A percentile compares a stretch with the other conserved stretches of the same genome.
phyloP scores from a whole-genome alignment of 2,113 vertebrate species.

The Gallinago media region DNA sequence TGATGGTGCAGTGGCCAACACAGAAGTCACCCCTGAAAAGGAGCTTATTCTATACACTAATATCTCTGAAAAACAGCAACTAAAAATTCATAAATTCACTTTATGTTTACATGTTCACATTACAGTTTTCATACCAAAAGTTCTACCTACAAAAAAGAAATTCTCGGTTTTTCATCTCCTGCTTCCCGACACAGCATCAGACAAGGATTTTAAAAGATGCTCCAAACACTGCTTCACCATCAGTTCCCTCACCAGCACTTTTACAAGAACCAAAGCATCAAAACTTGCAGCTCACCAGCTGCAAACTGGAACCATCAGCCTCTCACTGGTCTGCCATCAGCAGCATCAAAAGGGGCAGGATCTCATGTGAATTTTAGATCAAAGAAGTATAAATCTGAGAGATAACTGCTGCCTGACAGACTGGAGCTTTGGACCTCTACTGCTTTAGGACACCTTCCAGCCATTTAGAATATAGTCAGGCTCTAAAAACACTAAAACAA shows the following conservation, averaged over 20 bases:
- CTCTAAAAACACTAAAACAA: background rate
- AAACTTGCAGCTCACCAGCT: background rate
- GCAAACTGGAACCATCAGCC: background rate
- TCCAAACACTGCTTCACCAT: background rate
- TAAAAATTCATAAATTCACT: background rate
- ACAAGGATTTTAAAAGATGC: background rate
- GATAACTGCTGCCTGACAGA: background rate
- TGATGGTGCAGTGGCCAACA: background rate
- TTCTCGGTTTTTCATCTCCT: background rate
- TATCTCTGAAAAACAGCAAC: background rate
- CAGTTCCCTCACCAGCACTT: background rate
- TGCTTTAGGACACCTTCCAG: background rate
- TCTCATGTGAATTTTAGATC: background rate
- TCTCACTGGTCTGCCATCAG: background rate
- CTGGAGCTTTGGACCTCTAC: background rate
- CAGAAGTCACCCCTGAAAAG: background rate
- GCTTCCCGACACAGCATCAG: accelerated
- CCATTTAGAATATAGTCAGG: background rate
- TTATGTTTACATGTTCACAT: too few species aligned
- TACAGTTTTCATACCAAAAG: too few species aligned
- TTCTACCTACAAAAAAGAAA: accelerated
- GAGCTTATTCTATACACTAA: background rate
- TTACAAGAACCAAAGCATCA: background rate
- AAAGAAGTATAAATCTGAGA: background rate
- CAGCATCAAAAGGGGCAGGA: accelerated